Percentiles rank a stretch among this genome's conserved stretches.
Evolutionary conservation across 2,888 invertebrate species (phyloP).

Genomic region (Embidobia sp.): DNA sequence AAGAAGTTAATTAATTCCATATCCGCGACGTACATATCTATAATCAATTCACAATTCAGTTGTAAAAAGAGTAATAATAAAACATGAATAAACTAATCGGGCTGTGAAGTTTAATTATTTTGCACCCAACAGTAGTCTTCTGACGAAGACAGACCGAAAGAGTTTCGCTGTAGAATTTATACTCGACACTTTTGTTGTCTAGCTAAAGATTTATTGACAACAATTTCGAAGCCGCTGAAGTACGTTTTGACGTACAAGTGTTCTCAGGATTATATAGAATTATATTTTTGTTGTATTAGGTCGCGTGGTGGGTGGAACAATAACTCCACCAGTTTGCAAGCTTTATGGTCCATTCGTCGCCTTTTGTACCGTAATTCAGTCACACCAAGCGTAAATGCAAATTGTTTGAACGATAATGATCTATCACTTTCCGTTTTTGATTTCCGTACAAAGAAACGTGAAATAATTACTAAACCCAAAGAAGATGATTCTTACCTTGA

Average conservation of each 20-base stretch:
- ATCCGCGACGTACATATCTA: too few species aligned
- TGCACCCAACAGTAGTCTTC: too few species aligned
- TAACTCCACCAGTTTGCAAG: constrained; percentile 23
- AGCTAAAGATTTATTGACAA: constrained; percentile 2
- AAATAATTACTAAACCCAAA: background rate
- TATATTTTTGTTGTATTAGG: constrained; percentile 32
- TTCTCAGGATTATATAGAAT: constrained; percentile 32
- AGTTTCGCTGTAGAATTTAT: constrained; percentile 2
- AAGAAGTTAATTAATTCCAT: too few species aligned
- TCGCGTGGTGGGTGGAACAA: constrained; percentile 41
- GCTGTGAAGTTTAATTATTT: too few species aligned
- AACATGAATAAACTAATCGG: too few species aligned
- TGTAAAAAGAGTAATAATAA: too few species aligned
- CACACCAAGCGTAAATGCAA: constrained; percentile 28
- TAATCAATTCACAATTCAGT: too few species aligned
- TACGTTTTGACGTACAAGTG: constrained; percentile 39
- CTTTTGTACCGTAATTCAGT: constrained; percentile 31
- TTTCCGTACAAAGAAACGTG: constrained; percentile 14
- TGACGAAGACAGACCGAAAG: background rate
- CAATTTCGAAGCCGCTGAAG: constrained; percentile 16
- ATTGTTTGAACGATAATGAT: constrained; percentile 15
- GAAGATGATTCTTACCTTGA: background rate
- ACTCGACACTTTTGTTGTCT: constrained; percentile 1
- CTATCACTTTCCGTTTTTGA: constrained; percentile 18
- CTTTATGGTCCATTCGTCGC: constrained; percentile 31